These are phyloP conservation scores for Scopus umbretta DNA, from an alignment of 2,113 vertebrate genomes.

Conservation along the genomic window DNA sequence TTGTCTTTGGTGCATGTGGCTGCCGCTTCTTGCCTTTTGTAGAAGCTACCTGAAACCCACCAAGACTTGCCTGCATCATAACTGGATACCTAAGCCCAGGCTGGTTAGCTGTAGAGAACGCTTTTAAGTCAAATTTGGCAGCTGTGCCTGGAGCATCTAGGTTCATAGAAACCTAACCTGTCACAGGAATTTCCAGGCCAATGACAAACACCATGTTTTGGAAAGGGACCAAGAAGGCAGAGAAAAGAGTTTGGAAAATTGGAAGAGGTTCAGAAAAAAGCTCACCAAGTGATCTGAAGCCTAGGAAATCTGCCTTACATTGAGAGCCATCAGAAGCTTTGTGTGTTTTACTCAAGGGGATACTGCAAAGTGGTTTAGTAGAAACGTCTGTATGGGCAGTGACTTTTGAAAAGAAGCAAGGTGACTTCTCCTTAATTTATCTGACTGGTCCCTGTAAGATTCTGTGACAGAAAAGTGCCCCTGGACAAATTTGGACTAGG, in stretches of 20 bases:
- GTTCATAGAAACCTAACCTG: neutral
- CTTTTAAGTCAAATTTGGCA: neutral
- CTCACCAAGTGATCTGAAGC: neutral
- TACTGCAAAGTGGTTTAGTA: neutral
- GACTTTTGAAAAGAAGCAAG: neutral
- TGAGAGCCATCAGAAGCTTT: neutral
- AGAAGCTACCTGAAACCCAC: neutral
- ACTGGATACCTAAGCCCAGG: neutral
- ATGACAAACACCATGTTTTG: neutral
- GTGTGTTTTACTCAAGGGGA: neutral
- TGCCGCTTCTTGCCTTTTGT: neutral
- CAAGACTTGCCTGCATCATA: neutral
- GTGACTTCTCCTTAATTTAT: neutral
- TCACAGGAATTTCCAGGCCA: neutral
- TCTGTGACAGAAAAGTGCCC: neutral
- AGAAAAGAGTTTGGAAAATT: neutral
- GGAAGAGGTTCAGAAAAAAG: neutral
- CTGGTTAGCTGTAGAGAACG: neutral
- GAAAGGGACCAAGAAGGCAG: neutral
- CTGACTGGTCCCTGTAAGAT: neutral
- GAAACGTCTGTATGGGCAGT: neutral
- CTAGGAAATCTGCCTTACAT: neutral
- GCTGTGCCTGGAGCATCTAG: neutral
- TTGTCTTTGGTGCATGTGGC: neutral
- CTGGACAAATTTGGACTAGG: neutral